A percentile compares a stretch with the other conserved stretches of the same genome.
These are phyloP conservation scores for Burhinus bistriatus DNA, from an alignment of 2,113 vertebrate genomes.

Conservation along the genomic window DNA sequence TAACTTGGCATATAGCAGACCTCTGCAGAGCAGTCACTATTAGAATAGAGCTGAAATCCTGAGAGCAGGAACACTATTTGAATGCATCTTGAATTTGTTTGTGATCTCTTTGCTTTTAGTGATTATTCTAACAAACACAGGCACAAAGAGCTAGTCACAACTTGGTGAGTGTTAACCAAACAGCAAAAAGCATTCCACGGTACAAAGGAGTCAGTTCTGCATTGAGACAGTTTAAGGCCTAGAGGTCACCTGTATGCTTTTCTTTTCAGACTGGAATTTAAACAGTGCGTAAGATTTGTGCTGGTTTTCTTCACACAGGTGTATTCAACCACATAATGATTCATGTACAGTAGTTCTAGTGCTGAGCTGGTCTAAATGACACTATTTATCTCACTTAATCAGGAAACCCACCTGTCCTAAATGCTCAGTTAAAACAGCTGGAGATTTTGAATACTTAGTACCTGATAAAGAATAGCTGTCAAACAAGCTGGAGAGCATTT, in stretches of 20 bases:
- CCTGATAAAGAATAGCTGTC: not conserved
- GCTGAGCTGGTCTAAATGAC: not conserved
- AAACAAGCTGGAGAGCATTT: not conserved
- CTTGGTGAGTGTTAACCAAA: not conserved
- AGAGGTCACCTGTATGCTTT: not conserved
- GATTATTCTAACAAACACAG: not conserved
- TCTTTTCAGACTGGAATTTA: not conserved
- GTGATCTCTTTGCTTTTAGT: not conserved
- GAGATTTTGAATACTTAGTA: not conserved
- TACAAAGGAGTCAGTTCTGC: not conserved
- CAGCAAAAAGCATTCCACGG: not conserved
- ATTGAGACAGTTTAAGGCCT: not conserved
- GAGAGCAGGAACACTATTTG: not conserved
- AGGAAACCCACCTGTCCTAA: conserved; percentile 1
- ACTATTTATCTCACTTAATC: conserved; percentile 26
- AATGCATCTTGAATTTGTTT: not conserved
- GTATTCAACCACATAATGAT: not conserved
- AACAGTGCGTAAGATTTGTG: fast-evolving
- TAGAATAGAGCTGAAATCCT: not conserved
- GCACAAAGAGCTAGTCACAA: not conserved
- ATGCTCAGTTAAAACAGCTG: not conserved
- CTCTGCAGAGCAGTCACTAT: not conserved
- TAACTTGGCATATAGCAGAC: not conserved
- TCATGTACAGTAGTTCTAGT: not conserved
- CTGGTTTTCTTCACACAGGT: not conserved